Base-by-base conservation (phyloP, 2,113 vertebrate species). In the Carettochelys insculpta region DNA sequence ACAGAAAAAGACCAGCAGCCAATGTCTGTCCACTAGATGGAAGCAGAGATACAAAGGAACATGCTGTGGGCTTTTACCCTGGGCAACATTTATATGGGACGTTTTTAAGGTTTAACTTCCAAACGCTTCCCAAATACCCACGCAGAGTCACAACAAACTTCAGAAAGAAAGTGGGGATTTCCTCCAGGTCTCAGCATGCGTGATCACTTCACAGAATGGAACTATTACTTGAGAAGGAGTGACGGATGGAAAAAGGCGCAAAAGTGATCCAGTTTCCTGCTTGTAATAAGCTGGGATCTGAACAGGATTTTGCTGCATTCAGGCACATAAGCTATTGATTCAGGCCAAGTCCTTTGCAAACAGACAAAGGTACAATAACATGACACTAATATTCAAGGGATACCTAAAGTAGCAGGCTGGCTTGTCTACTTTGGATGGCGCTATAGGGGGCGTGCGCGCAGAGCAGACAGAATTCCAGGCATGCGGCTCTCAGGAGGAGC, bases 1-100 rank as follows among this genome's bases (percentile, higher is more conserved):
- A 27, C 41, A 6, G 50, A 71, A 75, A 88, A 82, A 0, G 19
- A 95, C 77, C 80, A 90, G 90, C 82, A 96, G 86, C 80, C 77
- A 19, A 77, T 5, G 29, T 91, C 88, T 93, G 94, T 95, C 97
- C 97, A 97, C 95, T 93, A 98, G 97, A 96, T 97, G 97, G 96
- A 95, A 92, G 90, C 95, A 98, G 97, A 97, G 96, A 95, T 93
- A 54, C 91, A 0, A 51, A 93, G 87, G 48, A 14, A 56, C 93
- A 93, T 11, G 0, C 25, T 10, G 0, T 1, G 1, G 75, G 8
- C 56, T 65, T 65, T 38, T 31, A 76, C 85, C 80, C 2, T 38
- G 89, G 95, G 86, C 92, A 87, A 47, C 0, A 45, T 43, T 81
- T 7, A 0, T 82, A 48, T 34, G 17, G 78, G 80, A 80, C 3